phyloP scores from a whole-genome alignment of 2,113 vertebrate species.

The Herpetotheres cachinnans region DNA sequence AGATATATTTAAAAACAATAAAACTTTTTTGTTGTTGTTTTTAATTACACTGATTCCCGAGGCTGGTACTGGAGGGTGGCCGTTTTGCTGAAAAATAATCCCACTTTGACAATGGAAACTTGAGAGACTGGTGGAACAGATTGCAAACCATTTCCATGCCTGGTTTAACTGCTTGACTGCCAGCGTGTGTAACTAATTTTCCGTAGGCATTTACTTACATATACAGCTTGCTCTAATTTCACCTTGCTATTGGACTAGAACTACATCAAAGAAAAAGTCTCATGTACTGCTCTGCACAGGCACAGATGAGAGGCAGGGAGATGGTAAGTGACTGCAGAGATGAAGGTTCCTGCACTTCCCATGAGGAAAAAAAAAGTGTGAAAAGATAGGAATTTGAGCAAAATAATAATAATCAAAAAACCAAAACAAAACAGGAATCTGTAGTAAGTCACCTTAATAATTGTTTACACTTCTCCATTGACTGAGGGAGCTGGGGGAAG shows the following conservation, averaged over 20 bases:
- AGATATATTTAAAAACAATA: constrained; percentile 26
- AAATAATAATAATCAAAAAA: background rate
- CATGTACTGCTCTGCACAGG: background rate
- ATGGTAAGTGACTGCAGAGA: background rate
- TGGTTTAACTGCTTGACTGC: constrained; percentile 56
- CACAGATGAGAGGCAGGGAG: background rate
- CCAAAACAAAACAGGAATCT: background rate
- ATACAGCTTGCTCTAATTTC: background rate
- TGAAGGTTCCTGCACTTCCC: background rate
- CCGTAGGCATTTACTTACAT: background rate
- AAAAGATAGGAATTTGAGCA: background rate
- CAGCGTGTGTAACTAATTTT: constrained; percentile 10
- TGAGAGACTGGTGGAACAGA: constrained; percentile 37
- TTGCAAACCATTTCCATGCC: constrained; percentile 17
- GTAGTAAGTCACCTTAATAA: fast-evolving
- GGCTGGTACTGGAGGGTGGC: background rate
- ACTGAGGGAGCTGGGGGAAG: background rate
- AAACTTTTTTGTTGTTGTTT: background rate
- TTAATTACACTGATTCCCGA: constrained; percentile 38
- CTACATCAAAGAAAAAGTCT: background rate
- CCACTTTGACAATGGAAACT: background rate
- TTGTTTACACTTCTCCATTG: background rate
- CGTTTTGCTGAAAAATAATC: constrained; percentile 25
- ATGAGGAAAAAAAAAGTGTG: background rate
- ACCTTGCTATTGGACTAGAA: background rate